Conservation (phyloP, 2,888 invertebrate genomes). For the Himalopsyche tibetana region DNA sequence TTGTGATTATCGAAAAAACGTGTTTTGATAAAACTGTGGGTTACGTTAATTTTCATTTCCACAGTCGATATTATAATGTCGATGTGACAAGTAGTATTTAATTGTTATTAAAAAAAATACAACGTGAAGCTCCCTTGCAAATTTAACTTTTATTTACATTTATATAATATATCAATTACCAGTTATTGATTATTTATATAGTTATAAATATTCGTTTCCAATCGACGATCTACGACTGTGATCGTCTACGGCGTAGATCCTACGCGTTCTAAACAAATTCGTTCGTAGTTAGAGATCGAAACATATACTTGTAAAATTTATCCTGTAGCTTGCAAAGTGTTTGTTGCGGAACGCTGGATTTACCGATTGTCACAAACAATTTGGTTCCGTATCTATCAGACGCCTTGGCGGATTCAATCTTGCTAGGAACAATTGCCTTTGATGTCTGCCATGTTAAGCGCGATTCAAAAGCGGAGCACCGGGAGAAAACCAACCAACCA, state of each 20-base stretch:
- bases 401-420: conserved; percentile 57
- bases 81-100: too few species aligned
- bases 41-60: too few species aligned
- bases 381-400: conserved; percentile 63
- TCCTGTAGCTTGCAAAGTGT: conserved; percentile 34
- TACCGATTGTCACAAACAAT: conserved; percentile 65
- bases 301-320: conserved; percentile 29
- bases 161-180: too few species aligned
- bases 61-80: too few species aligned
- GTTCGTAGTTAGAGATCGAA: background rate
- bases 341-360: conserved; percentile 54
- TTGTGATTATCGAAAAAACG: too few species aligned
- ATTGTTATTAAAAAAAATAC: too few species aligned
- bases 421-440: conserved; percentile 64
- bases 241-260: conserved; percentile 10
- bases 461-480: conserved; percentile 29
- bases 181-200: too few species aligned
- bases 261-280: background rate
- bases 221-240: background rate
- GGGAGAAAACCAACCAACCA: conserved; percentile 9
- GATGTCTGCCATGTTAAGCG: conserved; percentile 59
- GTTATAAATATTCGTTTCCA: background rate
- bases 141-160: too few species aligned
- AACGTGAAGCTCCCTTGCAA: too few species aligned
- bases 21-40: too few species aligned